These are phyloP conservation scores for Mechanitis messenoides DNA, from an alignment of 2,888 invertebrate genomes.

Conservation along the genomic window DNA sequence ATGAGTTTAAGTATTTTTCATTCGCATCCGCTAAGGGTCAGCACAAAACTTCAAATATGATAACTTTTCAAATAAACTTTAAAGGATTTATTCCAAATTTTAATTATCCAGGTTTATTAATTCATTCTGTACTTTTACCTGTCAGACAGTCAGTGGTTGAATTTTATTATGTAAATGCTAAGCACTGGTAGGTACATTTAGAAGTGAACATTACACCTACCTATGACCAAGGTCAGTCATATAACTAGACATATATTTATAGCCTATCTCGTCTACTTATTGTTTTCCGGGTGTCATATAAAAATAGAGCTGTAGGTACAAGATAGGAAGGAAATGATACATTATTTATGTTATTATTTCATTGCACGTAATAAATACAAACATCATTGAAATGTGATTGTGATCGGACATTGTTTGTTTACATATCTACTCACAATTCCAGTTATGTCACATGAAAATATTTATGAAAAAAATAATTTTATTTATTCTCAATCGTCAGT, in stretches of 20 bases:
- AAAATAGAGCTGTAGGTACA: slow-evolving; percentile 29
- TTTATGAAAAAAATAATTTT: slow-evolving; percentile 31
- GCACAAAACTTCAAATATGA: too few species aligned
- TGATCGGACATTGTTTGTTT: slow-evolving; percentile 43
- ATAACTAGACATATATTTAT: slow-evolving; percentile 30
- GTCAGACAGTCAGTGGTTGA: too few species aligned
- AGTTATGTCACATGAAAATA: slow-evolving; percentile 40
- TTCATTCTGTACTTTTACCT: too few species aligned
- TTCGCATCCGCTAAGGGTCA: too few species aligned
- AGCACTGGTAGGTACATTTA: too few species aligned
- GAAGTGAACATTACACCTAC: background rate
- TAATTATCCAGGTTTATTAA: too few species aligned
- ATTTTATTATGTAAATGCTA: too few species aligned
- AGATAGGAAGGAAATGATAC: slow-evolving; percentile 21
- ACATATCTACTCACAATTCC: slow-evolving; percentile 34
- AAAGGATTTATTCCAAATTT: too few species aligned
- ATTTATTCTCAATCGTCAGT: slow-evolving; percentile 22
- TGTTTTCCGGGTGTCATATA: slow-evolving; percentile 36
- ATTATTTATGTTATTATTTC: slow-evolving; percentile 23
- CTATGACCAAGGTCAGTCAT: slow-evolving; percentile 12
- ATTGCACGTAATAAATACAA: slow-evolving; percentile 25
- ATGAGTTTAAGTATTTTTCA: too few species aligned
- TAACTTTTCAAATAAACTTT: too few species aligned
- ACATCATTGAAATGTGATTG: slow-evolving; percentile 28
- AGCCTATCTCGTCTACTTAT: slow-evolving; percentile 26